These are phyloP conservation scores for Torymus auratus DNA, from an alignment of 2,888 invertebrate species.

Conservation along the genomic window DNA sequence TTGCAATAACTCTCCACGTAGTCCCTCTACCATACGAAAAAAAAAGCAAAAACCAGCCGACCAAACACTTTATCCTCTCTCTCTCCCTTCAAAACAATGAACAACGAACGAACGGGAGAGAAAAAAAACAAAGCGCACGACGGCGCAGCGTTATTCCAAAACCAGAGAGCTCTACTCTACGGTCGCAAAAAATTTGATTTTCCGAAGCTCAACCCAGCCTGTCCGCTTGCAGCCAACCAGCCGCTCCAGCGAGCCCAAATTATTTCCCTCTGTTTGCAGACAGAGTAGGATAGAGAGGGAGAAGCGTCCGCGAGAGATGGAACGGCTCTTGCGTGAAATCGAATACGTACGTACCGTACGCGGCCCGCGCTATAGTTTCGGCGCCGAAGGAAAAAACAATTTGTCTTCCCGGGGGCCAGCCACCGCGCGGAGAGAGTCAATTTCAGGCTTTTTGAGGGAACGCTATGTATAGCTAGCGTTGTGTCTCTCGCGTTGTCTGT, in stretches of 20 bases:
- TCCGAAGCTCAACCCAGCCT: neutral
- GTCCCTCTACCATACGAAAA: no score
- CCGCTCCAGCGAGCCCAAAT: constrained; percentile 4
- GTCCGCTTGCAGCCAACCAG: no score
- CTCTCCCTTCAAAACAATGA: no score
- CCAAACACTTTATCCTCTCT: no score
- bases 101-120: no score
- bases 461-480: neutral
- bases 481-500: neutral
- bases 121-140: no score
- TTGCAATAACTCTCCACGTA: no score
- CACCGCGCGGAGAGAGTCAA: constrained; percentile 8
- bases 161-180: no score
- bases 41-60: no score
- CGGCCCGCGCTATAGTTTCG: no score
- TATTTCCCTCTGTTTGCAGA: constrained; percentile 14
- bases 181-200: constrained; percentile 1
- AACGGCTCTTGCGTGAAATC: constrained; percentile 55
- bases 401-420: constrained; percentile 15
- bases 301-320: constrained; percentile 32
- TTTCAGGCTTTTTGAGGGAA: constrained; percentile 28
- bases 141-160: no score
- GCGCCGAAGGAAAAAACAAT: constrained; percentile 36
- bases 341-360: constrained; percentile 30
- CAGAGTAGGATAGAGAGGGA: neutral